Percentiles rank a stretch among this genome's conserved stretches.
These are phyloP conservation scores for Sigmodon hispidus DNA, from an alignment of 2,113 vertebrate genomes.

Conservation along the genomic window DNA sequence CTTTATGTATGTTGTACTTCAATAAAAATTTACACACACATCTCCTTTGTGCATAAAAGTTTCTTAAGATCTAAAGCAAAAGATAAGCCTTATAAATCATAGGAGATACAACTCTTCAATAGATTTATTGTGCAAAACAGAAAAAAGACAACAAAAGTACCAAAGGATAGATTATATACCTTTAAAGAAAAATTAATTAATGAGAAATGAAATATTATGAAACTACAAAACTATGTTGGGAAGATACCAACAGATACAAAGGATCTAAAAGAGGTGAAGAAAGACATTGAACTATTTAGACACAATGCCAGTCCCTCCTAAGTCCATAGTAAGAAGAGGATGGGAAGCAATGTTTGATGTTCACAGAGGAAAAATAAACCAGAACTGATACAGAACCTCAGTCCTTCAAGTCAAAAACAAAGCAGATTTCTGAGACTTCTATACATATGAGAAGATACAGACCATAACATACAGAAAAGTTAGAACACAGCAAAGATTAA, in stretches of 20 bases:
- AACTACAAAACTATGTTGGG: not conserved
- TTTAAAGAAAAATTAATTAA: slow-evolving; percentile 39
- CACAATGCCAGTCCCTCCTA: no score
- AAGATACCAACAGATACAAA: not conserved
- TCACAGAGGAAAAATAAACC: not conserved
- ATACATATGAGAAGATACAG: not conserved
- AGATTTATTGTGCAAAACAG: not conserved
- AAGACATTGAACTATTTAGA: not conserved
- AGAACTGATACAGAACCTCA: not conserved
- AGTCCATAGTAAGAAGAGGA: not conserved
- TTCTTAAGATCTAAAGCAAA: slow-evolving; percentile 26
- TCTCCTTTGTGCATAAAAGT: not conserved
- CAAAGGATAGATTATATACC: not conserved
- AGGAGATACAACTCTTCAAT: not conserved
- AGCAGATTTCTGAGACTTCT: not conserved
- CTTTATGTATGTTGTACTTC: slow-evolving; percentile 48
- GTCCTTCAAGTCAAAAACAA: not conserved
- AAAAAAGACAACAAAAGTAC: not conserved
- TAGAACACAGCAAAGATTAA: not conserved
- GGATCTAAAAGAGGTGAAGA: not conserved
- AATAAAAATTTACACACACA: slow-evolving; percentile 39
- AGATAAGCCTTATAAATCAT: slow-evolving; percentile 4
- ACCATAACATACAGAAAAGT: not conserved
- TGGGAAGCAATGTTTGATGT: not conserved
- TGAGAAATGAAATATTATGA: not conserved